Base-by-base conservation (phyloP, 2,113 vertebrate genomes). In the Saguinus imperator region DNA sequence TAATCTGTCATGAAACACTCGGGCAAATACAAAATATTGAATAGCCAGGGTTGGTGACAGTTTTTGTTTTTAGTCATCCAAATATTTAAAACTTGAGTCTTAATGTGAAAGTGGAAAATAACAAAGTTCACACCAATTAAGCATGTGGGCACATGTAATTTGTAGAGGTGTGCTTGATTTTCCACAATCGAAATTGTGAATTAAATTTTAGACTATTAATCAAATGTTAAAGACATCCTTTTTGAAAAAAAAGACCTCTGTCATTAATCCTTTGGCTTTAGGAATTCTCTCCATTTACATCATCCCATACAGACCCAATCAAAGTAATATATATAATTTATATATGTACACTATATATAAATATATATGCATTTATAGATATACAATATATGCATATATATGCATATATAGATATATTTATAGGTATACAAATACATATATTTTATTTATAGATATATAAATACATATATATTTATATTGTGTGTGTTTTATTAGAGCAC, bases 181-280 rank as follows among this genome's bases (percentile, higher is more conserved):
- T 70, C n/a, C 73, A 85, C 45, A 29, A 48, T 58, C 83, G 92
- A 87, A 82, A 37, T 17, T 89, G 13, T 37, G 70, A 66, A 79
- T 40, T 64, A n/a, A 93, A 80, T 84, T 73, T 80, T 45, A 40
- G 14, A 40, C 64, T 93, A 55, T 61, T 68, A 91, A 50, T 57
- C 40, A 91, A 96, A 91, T 91, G n/a, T 82, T 88, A 93, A 93
- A 79, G 23, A n/a, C 8, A 55, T 57, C n/a, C 52, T 87, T 45
- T 43, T 81, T 23, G 23, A 68, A 40, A 55, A 29, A 58, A 80
- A 27, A 80, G 23, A 40, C 3, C 27, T 58, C 48, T 27, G 13
- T 64, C n/a, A 37, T 43, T 66, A 77, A 80, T 58, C 43, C 37
- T 64, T 70, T 77, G 23, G 21, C 84, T 35, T 87, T 87, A 82